A percentile compares a stretch with the other conserved stretches of the same genome.
These are phyloP conservation scores for Sebastes flavidus DNA, from an alignment of 2,797 vertebrate species.

Conservation along the genomic window DNA sequence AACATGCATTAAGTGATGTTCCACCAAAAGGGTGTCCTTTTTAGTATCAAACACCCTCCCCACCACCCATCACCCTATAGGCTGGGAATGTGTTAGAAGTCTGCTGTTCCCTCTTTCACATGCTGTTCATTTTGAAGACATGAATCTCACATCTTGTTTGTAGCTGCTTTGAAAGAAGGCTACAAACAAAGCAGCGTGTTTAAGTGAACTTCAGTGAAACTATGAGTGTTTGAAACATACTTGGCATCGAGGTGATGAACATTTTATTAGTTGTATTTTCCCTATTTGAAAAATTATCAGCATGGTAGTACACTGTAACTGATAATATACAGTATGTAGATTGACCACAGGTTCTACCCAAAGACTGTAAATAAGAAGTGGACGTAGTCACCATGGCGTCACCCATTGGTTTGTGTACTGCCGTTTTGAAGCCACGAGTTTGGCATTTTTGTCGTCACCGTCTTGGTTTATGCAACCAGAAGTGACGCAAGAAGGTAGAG, in stretches of 20 bases:
- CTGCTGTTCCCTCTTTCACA: neutral
- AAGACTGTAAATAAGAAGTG: too few species aligned
- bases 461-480: too few species aligned
- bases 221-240: neutral
- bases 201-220: neutral
- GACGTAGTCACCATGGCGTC: too few species aligned
- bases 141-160: neutral
- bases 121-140: too few species aligned
- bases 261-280: neutral
- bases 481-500: fast-evolving
- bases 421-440: too few species aligned
- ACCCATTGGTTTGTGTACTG: too few species aligned
- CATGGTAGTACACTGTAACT: neutral
- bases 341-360: neutral
- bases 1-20: slow-evolving; percentile 18
- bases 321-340: neutral
- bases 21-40: neutral
- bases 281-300: neutral
- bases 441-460: fast-evolving
- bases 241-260: neutral
- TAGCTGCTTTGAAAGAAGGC: slow-evolving; percentile 8
- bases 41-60: neutral
- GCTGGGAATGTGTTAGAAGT: neutral
- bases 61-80: neutral
- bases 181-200: neutral